Evolutionary conservation across 2,113 vertebrate species (phyloP).

Genomic region (Erythrolamprus reginae): DNA sequence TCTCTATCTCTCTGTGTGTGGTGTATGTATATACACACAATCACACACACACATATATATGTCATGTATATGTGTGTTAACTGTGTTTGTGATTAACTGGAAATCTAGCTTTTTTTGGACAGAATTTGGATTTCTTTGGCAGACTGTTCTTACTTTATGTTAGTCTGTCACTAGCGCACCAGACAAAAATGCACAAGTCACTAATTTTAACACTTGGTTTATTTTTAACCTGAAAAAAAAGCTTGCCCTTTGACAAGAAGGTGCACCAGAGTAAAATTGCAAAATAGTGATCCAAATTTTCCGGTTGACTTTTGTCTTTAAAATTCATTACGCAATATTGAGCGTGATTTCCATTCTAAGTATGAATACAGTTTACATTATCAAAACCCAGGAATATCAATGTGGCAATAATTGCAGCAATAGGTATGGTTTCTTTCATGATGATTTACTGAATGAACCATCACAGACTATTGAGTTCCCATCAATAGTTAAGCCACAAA

Average conservation of each 20-base stretch:
- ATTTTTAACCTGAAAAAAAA: not conserved
- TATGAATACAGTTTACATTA: not conserved
- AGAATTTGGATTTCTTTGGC: not conserved
- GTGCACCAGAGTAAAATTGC: not conserved
- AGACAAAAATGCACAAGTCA: not conserved
- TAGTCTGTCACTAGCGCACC: not conserved
- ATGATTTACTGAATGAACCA: not conserved
- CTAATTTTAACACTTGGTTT: not conserved
- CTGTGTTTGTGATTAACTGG: not conserved
- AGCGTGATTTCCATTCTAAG: not conserved
- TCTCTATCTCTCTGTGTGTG: not conserved
- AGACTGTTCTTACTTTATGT: not conserved
- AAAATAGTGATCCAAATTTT: not conserved
- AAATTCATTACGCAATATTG: not conserved
- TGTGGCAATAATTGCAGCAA: not conserved
- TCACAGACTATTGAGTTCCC: not conserved
- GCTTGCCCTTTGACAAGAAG: not conserved
- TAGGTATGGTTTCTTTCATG: not conserved
- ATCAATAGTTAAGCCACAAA: not conserved
- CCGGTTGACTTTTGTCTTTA: not conserved
- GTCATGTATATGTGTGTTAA: not conserved
- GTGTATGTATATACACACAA: not conserved
- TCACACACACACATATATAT: not conserved
- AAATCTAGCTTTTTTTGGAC: not conserved
- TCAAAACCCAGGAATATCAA: not conserved